Conservation (phyloP, 2,888 invertebrate species). For the Dryobotodes eremita region DNA sequence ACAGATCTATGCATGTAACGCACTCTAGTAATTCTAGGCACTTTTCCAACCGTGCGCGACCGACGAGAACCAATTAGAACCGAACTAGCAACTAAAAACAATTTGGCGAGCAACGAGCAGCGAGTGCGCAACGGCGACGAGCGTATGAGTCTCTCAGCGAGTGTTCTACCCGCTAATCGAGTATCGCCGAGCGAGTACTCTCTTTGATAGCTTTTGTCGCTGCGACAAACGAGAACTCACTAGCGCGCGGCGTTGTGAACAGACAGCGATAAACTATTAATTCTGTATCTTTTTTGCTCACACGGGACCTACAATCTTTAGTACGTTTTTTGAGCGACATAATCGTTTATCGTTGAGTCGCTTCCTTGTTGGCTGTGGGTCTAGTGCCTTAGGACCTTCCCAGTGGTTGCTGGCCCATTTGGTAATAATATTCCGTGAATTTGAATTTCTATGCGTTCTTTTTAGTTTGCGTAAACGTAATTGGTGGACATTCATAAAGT, state of each 20-base stretch:
- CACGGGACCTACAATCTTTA: neutral
- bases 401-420: slow-evolving; percentile 40
- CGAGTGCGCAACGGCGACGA: neutral
- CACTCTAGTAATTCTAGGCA: slow-evolving; percentile 29
- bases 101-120: neutral
- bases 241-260: neutral
- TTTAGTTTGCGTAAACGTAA: slow-evolving; percentile 9
- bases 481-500: slow-evolving; percentile 1
- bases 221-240: neutral
- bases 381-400: slow-evolving; percentile 19
- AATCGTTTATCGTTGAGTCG: neutral
- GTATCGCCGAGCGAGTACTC: neutral
- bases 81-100: neutral
- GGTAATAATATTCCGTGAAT: slow-evolving; percentile 48
- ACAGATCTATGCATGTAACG: slow-evolving; percentile 17
- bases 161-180: neutral
- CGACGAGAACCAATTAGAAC: no score
- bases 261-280: neutral
- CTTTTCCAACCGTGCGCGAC: neutral
- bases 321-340: neutral
- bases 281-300: neutral
- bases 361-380: neutral
- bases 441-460: slow-evolving; percentile 41
- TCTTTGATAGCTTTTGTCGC: neutral
- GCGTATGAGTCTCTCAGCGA: no score